Evolutionary conservation across 2,797 vertebrate genomes (phyloP), one percentile per base, ranked within the genome.

Genomic region (Buphagus erythrorhynchus): DNA sequence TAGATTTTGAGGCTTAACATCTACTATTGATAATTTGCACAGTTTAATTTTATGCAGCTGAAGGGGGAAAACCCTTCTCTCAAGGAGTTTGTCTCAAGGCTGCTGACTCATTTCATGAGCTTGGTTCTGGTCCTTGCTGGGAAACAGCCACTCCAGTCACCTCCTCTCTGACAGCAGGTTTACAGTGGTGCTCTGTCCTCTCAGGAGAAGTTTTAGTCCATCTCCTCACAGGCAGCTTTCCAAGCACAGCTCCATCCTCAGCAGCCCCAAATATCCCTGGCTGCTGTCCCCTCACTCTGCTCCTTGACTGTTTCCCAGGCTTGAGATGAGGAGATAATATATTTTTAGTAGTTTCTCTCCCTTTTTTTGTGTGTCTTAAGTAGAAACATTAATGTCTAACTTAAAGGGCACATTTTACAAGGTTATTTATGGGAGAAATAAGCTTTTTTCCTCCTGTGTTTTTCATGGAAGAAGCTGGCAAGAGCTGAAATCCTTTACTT

Each of bases 181-280:
- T 20, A 51, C 82, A 59, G 45, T 22, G 43, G 8, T 31, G 26
- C 49, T 68, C 58, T 84, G 80, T 78, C 24, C 51, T 80, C 55
- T 69, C 38, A 4, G 7, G 25, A 61, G 68, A 18, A 11, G 42
- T 33, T 66, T 48, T 3, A 51, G 36, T 36, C 66, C 38, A 3
- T 43, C 25, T 22, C 8, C 43, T 24, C 35, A 13, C 33, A 17
- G 69, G 42, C 68, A 76, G 31, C 36, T 52, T 57, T 49, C 43
- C 5, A 7, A 82, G 57, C 45, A 16, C 3, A 3, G 38, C 29
- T 69, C 66, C 19, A 5, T 31, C 85, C 59, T 59, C 40, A 19
- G 63, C 46, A 51, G 38, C 25, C 28, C 40, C 3, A 1, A 29
- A 3, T 14, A 7, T 29, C 18, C 0, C 49, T 4, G 29, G 10